Evolutionary conservation across 2,113 vertebrate genomes (phyloP).

Genomic region (Capricornis sumatraensis): DNA sequence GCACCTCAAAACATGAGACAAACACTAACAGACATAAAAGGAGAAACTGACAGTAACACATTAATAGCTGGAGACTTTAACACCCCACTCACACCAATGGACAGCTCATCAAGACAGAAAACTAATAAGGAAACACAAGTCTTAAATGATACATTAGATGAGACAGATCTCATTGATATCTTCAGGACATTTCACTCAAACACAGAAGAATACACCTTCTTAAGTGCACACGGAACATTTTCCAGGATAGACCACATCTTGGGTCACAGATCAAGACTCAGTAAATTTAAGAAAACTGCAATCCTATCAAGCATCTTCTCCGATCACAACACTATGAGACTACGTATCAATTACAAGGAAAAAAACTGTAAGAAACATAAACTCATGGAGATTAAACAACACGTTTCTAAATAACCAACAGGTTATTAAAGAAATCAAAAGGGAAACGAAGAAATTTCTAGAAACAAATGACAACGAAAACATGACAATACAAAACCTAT

Average conservation of each 20-base stretch:
- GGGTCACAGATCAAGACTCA: neutral
- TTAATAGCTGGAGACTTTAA: neutral
- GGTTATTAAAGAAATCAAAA: neutral
- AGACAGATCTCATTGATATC: neutral
- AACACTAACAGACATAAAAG: neutral
- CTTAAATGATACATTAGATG: neutral
- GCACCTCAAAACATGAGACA: neutral
- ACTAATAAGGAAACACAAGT: neutral
- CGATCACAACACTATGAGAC: neutral
- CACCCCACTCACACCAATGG: neutral
- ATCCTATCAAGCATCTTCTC: neutral
- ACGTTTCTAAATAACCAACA: neutral
- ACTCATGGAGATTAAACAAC: neutral
- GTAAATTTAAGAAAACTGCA: neutral
- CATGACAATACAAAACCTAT: neutral
- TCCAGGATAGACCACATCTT: neutral
- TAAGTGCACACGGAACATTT: neutral
- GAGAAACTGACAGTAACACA: neutral
- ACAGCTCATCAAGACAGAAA: neutral
- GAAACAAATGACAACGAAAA: neutral
- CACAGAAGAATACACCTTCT: neutral
- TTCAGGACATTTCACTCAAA: neutral
- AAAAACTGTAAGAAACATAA: neutral
- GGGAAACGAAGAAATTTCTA: neutral
- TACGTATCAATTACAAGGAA: neutral